A percentile compares a stretch with the other conserved stretches of the same genome.
Evolutionary conservation across 2,113 vertebrate species (phyloP).

Genomic region (Electrona antarctica): DNA sequence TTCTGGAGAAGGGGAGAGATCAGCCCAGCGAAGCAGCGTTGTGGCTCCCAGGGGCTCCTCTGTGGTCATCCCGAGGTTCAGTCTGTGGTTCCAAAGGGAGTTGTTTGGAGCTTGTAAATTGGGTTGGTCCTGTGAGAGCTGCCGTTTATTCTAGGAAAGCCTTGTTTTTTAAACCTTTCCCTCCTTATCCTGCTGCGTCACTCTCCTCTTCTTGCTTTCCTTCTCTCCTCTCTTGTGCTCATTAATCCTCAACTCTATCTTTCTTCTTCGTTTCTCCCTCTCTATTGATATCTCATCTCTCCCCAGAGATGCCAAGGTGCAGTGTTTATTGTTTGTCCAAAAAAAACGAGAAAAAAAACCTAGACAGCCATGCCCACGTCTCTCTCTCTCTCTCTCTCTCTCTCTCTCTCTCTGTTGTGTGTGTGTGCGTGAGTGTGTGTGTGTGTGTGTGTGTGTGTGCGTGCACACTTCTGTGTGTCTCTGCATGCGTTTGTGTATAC

Average conservation of each 20-base stretch:
- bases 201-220: constrained; percentile 32
- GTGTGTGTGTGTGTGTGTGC: constrained; percentile 1
- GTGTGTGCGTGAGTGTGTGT: not conserved
- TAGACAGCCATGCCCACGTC: constrained; percentile 50
- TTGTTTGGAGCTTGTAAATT: constrained; percentile 76
- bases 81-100: constrained; percentile 65
- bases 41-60: constrained; percentile 48
- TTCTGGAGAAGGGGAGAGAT: not conserved
- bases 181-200: constrained; percentile 25
- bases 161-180: constrained; percentile 50
- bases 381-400: too few relatives aligned
- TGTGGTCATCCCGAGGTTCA: constrained; percentile 65
- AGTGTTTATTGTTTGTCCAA: constrained; percentile 64
- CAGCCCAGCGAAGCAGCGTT: constrained; percentile 38
- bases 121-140: constrained; percentile 67
- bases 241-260: not conserved
- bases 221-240: constrained; percentile 1
- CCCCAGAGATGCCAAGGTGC: constrained; percentile 50
- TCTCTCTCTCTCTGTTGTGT: not conserved
- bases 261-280: constrained; percentile 24
- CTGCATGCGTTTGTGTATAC: not conserved
- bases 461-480: not conserved
- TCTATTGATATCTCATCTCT: constrained; percentile 59
- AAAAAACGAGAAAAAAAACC: constrained; percentile 3
- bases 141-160: constrained; percentile 73